phyloP scores from a whole-genome alignment of 2,797 vertebrate genomes.

The Scolopax bukidnonensis region DNA sequence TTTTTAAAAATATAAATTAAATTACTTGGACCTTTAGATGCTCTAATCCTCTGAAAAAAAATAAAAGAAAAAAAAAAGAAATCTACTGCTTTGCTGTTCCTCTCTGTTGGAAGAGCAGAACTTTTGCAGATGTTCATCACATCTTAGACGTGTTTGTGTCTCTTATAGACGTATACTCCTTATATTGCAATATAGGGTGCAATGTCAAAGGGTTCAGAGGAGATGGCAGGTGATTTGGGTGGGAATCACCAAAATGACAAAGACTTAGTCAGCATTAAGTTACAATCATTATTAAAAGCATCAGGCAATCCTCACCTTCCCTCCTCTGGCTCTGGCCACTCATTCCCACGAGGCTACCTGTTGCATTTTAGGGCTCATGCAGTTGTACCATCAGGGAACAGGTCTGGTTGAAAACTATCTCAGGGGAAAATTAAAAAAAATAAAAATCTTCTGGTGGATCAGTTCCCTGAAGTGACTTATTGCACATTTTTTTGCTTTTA shows the following conservation, averaged over 20 bases:
- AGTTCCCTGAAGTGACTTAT: background rate
- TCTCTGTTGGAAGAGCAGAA: background rate
- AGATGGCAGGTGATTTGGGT: background rate
- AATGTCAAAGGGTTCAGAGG: background rate
- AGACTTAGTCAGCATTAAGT: background rate
- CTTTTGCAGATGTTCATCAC: background rate
- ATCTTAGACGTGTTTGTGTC: background rate
- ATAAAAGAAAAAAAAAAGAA: background rate
- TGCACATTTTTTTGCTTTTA: background rate
- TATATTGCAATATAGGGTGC: background rate
- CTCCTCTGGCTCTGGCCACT: background rate
- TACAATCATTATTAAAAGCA: background rate
- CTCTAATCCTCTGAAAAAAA: background rate
- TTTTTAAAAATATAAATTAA: background rate
- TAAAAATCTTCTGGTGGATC: background rate
- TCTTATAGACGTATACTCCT: background rate
- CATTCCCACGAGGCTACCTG: background rate
- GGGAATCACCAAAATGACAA: background rate
- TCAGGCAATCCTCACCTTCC: background rate
- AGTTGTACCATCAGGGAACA: background rate
- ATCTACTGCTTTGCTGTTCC: background rate
- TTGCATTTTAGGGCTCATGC: background rate
- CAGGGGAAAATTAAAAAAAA: background rate
- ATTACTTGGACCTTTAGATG: background rate
- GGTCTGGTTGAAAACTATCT: background rate